A percentile compares a stretch with the other conserved stretches of the same genome.
Conservation (phyloP, 2,888 invertebrate species). For the Neoaliturus tenellus region DNA sequence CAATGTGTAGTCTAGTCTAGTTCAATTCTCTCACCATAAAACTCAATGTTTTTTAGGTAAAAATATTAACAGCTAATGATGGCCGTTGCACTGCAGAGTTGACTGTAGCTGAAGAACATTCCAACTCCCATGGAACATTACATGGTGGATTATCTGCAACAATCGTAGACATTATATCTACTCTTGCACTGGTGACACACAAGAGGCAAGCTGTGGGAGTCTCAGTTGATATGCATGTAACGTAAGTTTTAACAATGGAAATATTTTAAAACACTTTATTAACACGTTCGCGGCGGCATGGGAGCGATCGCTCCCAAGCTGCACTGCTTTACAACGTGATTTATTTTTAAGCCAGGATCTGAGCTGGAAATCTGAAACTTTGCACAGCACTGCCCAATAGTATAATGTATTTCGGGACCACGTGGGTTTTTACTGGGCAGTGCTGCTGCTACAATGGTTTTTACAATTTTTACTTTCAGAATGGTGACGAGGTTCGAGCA, state of each 20-base stretch:
- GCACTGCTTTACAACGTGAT: no score
- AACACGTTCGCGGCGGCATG: no score
- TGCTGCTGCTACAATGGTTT: no score
- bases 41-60: slow-evolving; percentile 71
- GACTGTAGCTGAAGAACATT: slow-evolving; percentile 82
- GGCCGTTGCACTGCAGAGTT: slow-evolving; percentile 87
- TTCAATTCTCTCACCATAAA: neutral
- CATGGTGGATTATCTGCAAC: slow-evolving; percentile 93
- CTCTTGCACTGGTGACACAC: slow-evolving; percentile 85
- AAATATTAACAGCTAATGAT: slow-evolving; percentile 77
- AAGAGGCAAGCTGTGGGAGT: slow-evolving; percentile 66
- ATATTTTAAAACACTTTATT: no score
- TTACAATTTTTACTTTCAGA: no score
- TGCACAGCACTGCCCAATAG: no score
- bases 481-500: no score
- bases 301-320: no score
- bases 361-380: no score
- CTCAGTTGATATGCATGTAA: slow-evolving; percentile 64
- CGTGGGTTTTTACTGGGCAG: no score
- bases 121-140: slow-evolving; percentile 83
- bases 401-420: no score
- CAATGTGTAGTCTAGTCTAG: neutral
- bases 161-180: slow-evolving; percentile 85
- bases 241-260: slow-evolving; percentile 61
- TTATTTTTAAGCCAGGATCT: no score